Evolutionary conservation across 2,797 vertebrate genomes (phyloP).

Genomic region (Eulemur coronatus): DNA sequence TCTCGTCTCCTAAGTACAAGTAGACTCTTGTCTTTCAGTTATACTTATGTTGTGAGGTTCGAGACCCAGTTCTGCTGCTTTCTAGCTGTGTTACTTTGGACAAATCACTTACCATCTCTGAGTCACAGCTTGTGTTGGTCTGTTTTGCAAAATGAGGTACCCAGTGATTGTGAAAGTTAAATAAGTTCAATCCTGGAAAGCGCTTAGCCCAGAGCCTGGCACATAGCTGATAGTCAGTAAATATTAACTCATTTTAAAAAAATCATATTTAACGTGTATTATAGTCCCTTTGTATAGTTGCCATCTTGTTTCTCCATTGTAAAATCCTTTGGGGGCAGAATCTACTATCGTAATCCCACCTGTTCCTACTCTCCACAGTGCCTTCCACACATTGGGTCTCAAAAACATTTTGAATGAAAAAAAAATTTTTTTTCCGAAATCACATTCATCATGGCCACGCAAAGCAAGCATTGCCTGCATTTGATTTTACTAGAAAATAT

Average conservation of each 20-base stretch:
- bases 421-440: background rate
- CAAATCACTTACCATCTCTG: background rate
- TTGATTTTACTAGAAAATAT: background rate
- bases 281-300: background rate
- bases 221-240: background rate
- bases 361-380: background rate
- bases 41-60: background rate
- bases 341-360: background rate
- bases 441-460: background rate
- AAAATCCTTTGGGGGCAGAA: background rate
- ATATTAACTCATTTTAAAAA: background rate
- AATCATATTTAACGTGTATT: background rate
- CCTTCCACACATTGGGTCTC: background rate
- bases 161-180: background rate
- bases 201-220: background rate
- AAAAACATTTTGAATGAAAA: background rate
- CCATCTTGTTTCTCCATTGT: background rate
- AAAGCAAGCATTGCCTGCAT: background rate
- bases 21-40: background rate
- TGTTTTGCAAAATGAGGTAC: slow-evolving; percentile 12
- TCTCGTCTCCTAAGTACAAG: background rate
- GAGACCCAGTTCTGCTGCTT: background rate
- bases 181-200: background rate
- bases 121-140: background rate
- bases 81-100: background rate